Evolutionary conservation across 2,797 vertebrate genomes (phyloP).

Genomic region (Pipistrellus pipistrellus): DNA sequence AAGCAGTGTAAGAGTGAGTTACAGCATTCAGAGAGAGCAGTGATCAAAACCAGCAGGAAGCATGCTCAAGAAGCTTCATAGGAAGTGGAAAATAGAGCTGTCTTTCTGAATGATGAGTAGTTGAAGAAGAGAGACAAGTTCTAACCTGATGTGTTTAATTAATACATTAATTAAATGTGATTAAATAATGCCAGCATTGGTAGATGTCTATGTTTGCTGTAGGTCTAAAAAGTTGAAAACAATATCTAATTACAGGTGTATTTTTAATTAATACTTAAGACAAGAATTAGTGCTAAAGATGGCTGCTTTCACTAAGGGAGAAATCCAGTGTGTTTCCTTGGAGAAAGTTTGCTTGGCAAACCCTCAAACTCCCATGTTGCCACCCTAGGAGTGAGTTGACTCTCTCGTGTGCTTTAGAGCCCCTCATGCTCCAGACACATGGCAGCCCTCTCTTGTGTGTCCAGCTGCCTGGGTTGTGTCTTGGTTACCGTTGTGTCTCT

Average conservation of each 20-base stretch:
- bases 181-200: not conserved
- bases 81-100: not conserved
- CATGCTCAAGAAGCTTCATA: not conserved
- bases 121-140: not conserved
- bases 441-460: not conserved
- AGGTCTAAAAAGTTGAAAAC: constrained; percentile 1
- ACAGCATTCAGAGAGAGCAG: not conserved
- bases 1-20: not conserved
- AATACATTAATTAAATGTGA: not conserved
- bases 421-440: not conserved
- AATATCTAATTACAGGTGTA: not conserved
- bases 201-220: not conserved
- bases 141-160: not conserved
- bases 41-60: not conserved
- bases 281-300: not conserved
- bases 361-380: not conserved
- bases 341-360: not conserved
- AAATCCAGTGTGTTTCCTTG: not conserved
- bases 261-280: constrained; percentile 37
- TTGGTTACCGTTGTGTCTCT: not conserved
- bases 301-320: not conserved
- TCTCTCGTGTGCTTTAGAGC: not conserved
- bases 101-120: not conserved
- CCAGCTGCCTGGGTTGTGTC: not conserved
- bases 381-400: not conserved